A percentile compares a stretch with the other conserved stretches of the same genome.
Evolutionary conservation across 2,888 invertebrate species (phyloP).

Genomic region (Drosophila monieri): DNA sequence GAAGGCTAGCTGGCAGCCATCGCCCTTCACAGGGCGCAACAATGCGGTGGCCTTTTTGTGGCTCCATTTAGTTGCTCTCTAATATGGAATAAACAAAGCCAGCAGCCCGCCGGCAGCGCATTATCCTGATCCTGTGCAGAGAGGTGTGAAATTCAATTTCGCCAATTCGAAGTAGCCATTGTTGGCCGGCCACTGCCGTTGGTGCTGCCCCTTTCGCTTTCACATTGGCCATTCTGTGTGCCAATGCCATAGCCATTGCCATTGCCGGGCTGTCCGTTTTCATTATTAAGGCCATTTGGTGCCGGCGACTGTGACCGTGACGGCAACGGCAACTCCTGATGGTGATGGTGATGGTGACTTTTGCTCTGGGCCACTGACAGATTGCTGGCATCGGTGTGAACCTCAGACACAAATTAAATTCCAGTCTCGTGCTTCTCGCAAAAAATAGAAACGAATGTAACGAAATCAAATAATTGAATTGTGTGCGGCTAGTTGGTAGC

Average conservation of each 20-base stretch:
- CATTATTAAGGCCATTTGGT: constrained; percentile 53
- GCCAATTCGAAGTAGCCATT: constrained; percentile 51
- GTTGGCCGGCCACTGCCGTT: constrained; percentile 41
- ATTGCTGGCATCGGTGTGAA: constrained; percentile 50
- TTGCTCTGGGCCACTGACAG: constrained; percentile 45
- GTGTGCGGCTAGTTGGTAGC: constrained; percentile 38
- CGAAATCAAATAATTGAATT: constrained; percentile 63
- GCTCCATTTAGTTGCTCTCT: constrained; percentile 40
- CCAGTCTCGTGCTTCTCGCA: constrained; percentile 35
- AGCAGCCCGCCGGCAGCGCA: constrained; percentile 16
- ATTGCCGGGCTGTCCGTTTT: constrained; percentile 50
- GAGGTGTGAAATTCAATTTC: constrained; percentile 70
- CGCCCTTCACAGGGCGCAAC: constrained; percentile 5
- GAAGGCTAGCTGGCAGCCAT: constrained; percentile 11
- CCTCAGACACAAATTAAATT: constrained; percentile 53
- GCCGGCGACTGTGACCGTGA: constrained; percentile 26
- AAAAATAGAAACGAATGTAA: constrained; percentile 32
- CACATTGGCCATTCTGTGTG: constrained; percentile 3
- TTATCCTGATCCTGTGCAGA: constrained; percentile 56
- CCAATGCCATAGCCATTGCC: constrained; percentile 1
- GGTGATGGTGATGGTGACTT: constrained; percentile 40
- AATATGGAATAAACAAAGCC: constrained; percentile 48
- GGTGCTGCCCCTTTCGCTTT: constrained; percentile 16
- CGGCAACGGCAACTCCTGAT: background rate
- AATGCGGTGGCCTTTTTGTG: constrained; percentile 21